Base-by-base conservation (phyloP, 2,797 vertebrate species). In the Pteropus rufus region DNA sequence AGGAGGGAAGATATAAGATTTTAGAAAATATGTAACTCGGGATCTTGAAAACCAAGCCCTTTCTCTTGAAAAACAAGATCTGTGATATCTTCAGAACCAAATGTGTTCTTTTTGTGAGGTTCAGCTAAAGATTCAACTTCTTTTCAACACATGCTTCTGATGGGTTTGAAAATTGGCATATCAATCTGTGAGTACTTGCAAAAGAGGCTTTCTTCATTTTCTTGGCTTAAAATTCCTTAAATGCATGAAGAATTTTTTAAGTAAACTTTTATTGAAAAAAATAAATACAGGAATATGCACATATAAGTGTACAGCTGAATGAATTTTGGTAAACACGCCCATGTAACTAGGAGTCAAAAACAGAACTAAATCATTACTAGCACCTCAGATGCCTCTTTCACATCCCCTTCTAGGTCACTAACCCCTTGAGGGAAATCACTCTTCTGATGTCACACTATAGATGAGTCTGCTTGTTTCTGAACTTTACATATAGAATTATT, bases 91-190 rank as follows among this genome's bases (percentile, higher is more conserved):
- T 94, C 58, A 70, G 76, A 87, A 88, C 58, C 52, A 92, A 91
- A 76, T 80, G 34, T 89, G 26, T 69, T 96, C n/a, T 83, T 92
- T 94, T 85, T 70, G 89, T 80, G 69, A 93, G 69, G 4, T 91
- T 96, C 70, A 91, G 44, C 73, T 95, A 67, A 93, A 93, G 79
- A 80, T 89, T 91, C 34, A 85, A 89, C 10, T 76, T 76, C 86
- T 86, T 95, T 97, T 94, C 70, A 91, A 67, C 89, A 92, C 82
- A 72, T 92, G 65, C 15, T 79, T 95, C 4, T 24, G 54, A 93
- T 65, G 52, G 15, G 18, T 93, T 95, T 95, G 81, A 92, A 90
- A 95, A n/a, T 94, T 97, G 94, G 88, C 92, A 77, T 70, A 93
- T 72, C 65, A 95, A 67, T 79, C 79, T 95, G 80, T 70, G 88